Evolutionary conservation across 2,888 invertebrate species (phyloP).

Genomic region (Tenthredo amoena): DNA sequence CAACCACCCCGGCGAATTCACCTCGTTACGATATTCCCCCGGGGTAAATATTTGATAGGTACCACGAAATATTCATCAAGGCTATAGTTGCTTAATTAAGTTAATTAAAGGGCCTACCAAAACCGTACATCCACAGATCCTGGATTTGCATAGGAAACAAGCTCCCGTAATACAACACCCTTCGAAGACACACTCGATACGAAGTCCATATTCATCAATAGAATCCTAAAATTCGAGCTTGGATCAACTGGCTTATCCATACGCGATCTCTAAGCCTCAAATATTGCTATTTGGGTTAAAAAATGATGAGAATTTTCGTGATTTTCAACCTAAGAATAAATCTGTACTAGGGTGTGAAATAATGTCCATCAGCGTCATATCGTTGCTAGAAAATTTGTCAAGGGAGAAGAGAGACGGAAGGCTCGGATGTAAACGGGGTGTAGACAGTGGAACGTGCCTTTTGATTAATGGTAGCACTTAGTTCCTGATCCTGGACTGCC

Average conservation of each 20-base stretch:
- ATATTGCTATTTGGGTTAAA: not conserved
- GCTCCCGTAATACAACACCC: constrained; percentile 32
- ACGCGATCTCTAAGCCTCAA: not conserved
- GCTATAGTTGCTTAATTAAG: constrained; percentile 26
- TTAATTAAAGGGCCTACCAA: constrained; percentile 37
- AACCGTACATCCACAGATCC: constrained; percentile 15
- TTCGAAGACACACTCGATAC: not conserved
- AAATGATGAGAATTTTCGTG: not conserved
- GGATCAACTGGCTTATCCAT: not conserved
- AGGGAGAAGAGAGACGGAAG: not conserved
- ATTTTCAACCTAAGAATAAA: not conserved
- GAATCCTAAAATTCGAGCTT: not conserved
- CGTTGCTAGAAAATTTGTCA: not conserved
- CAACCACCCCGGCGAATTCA: not conserved
- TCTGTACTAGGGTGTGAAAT: not conserved
- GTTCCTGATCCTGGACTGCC: constrained; percentile 48
- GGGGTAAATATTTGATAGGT: constrained; percentile 36
- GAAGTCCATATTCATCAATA: not conserved
- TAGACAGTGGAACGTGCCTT: constrained; percentile 51
- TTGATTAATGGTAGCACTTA: constrained; percentile 52
- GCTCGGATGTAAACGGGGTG: constrained; percentile 23
- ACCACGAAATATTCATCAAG: constrained; percentile 49
- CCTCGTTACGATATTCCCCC: constrained; percentile 18
- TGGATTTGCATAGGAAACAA: constrained; percentile 50
- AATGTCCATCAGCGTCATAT: not conserved